phyloP scores from a whole-genome alignment of 1,140 invertebrate genomes.

The Drosophila neocordata region DNA sequence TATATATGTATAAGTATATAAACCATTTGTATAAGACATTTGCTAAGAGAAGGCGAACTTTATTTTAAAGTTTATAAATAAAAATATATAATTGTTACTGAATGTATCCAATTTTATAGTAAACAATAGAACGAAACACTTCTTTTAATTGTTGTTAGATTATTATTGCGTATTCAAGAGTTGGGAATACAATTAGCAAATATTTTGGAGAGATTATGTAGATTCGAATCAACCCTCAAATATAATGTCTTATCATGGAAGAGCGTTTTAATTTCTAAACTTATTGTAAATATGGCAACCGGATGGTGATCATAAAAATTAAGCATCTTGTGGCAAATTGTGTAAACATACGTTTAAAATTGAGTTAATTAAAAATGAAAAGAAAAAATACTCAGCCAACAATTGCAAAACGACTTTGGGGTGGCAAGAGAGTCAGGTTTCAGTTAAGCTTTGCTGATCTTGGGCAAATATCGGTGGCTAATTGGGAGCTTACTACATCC shows the following conservation, averaged over 20 bases:
- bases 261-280: slow-evolving; percentile 71
- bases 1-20: too few relatives aligned
- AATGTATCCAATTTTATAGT: too few relatives aligned
- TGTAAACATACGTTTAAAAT: slow-evolving; percentile 58
- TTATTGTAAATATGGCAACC: slow-evolving; percentile 69
- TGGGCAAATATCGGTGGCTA: slow-evolving; percentile 65
- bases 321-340: slow-evolving; percentile 43
- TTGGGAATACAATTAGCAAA: slow-evolving; percentile 14
- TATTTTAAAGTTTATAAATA: too few relatives aligned
- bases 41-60: too few relatives aligned
- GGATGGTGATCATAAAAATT: slow-evolving; percentile 71
- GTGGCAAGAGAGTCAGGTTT: slow-evolving; percentile 27
- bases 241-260: slow-evolving; percentile 60
- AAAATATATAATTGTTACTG: too few relatives aligned
- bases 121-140: too few relatives aligned
- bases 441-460: slow-evolving; percentile 45
- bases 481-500: slow-evolving; percentile 53
- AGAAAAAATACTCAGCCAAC: slow-evolving; percentile 49
- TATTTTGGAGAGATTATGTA: not conserved
- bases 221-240: slow-evolving; percentile 20
- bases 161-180: not conserved
- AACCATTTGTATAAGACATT: too few relatives aligned
- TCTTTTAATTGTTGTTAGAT: not conserved
- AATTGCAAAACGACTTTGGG: slow-evolving; percentile 36
- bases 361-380: slow-evolving; percentile 71